phyloP scores from a whole-genome alignment of 2,888 invertebrate genomes.

The Ligdia adustata region DNA sequence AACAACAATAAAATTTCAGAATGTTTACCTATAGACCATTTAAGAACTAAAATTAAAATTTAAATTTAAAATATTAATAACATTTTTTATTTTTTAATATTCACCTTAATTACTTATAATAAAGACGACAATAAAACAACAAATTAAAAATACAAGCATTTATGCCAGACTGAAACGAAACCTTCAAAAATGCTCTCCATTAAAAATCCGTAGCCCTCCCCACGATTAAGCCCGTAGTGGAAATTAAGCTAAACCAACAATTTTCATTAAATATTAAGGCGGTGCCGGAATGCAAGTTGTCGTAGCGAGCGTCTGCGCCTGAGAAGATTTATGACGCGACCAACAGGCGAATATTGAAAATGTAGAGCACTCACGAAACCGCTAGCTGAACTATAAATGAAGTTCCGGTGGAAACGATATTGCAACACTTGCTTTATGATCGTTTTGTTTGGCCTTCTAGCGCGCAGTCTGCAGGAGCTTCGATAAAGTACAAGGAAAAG shows the following conservation, averaged over 20 bases:
- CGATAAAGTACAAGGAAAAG: background rate
- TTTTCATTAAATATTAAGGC: slow-evolving; percentile 78
- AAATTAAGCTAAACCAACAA: slow-evolving; percentile 69
- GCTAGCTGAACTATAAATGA: slow-evolving; percentile 64
- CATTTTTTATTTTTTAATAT: too few relatives aligned
- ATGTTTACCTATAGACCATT: too few relatives aligned
- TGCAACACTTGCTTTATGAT: slow-evolving; percentile 24
- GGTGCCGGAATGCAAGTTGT: slow-evolving; percentile 72
- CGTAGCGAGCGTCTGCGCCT: slow-evolving; percentile 60
- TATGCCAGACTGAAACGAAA: slow-evolving; percentile 10
- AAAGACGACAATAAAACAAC: background rate
- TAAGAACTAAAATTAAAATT: too few relatives aligned
- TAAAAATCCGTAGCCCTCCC: slow-evolving; percentile 21
- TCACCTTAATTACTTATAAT: too few relatives aligned
- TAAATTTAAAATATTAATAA: too few relatives aligned
- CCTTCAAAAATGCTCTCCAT: slow-evolving; percentile 9
- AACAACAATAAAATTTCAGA: too few relatives aligned
- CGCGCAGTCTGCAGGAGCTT: background rate
- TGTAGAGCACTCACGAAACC: slow-evolving; percentile 68
- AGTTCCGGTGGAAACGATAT: slow-evolving; percentile 37
- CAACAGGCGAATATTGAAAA: slow-evolving; percentile 80
- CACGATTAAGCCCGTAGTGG: slow-evolving; percentile 37
- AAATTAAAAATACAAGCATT: background rate
- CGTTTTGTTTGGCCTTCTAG: slow-evolving; percentile 24
- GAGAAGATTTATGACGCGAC: slow-evolving; percentile 76